Evolutionary conservation across 1,140 invertebrate species (phyloP).

Genomic region (Pachyrhynchus sulphureomaculatus): DNA sequence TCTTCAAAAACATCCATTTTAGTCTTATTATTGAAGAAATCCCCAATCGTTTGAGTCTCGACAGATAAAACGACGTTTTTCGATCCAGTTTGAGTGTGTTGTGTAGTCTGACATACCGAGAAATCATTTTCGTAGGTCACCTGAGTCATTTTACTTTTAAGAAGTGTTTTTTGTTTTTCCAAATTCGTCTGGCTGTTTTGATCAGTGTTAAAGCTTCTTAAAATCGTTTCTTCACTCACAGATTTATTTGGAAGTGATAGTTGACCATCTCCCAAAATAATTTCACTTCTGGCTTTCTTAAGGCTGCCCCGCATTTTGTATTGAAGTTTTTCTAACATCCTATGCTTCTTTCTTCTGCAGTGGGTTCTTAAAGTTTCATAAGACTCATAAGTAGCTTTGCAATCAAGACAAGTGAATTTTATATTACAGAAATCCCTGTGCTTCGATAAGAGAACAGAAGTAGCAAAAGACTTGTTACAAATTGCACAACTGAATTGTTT

Average conservation of each 20-base stretch:
- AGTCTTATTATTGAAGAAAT: slow-evolving; percentile 35
- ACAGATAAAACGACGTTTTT: slow-evolving; percentile 49
- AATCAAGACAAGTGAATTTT: slow-evolving; percentile 56
- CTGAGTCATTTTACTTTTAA: slow-evolving; percentile 40
- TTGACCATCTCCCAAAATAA: neutral
- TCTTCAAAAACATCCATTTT: slow-evolving; percentile 32
- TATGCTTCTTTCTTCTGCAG: slow-evolving; percentile 57
- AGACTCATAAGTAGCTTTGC: slow-evolving; percentile 55
- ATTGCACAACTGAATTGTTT: slow-evolving; percentile 56
- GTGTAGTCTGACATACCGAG: slow-evolving; percentile 45
- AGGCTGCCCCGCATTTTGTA: slow-evolving; percentile 33
- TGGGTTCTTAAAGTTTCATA: slow-evolving; percentile 62
- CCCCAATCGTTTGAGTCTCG: slow-evolving; percentile 55
- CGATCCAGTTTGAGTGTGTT: slow-evolving; percentile 55
- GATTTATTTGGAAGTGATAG: slow-evolving; percentile 32
- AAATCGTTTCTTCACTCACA: slow-evolving; percentile 21
- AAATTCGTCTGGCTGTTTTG: slow-evolving; percentile 39
- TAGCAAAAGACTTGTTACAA: slow-evolving; percentile 61
- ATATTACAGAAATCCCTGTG: slow-evolving; percentile 57
- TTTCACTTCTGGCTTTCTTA: slow-evolving; percentile 16
- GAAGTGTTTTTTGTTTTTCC: slow-evolving; percentile 13
- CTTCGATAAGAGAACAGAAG: slow-evolving; percentile 52
- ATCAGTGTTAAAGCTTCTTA: slow-evolving; percentile 8
- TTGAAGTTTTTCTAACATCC: slow-evolving; percentile 40
- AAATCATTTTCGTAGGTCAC: slow-evolving; percentile 27